Base-by-base conservation (phyloP, 2,888 invertebrate genomes). In the Latrodectus hesperus region DNA sequence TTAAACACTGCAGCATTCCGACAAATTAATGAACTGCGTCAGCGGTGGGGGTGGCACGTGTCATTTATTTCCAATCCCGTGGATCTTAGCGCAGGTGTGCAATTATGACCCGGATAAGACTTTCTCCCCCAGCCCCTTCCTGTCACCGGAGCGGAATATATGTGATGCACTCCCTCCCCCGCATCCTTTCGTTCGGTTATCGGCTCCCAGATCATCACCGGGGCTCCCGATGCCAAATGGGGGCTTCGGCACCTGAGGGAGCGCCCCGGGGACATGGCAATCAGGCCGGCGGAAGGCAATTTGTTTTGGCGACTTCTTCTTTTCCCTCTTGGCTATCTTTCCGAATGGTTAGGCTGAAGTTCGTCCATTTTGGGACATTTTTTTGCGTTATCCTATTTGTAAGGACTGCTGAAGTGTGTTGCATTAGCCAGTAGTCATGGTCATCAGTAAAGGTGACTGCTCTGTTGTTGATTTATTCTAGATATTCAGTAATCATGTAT, bases 241-340 rank as follows among this genome's bases (percentile, higher is more conserved):
- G 38, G 22, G 65, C 65, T 60, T 76, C 77, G 26, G 22, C 71
- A 55, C n/a, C 14, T 17, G 38, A 52, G 53, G 22, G 71, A 70
- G 82, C 26, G 68, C 82, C 82, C 38, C 4, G 2, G 81, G 74
- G 82, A 82, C 70, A 10, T 17, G n/a, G 68, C 67, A 82, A 81
- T 81, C 74, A 81, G 81, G 73, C 81, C 53, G 52, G 9, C 8
- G 67, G 74, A 74, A 60, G 67, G 74, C 68, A 49, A 14, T 55
- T 68, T 52, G 22, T 77, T 26, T 71, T 14, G 14, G 22, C 67
- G 49, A 17, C 67, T 64, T 71, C 55, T n/a, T 51, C n/a, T 70
- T 26, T 76, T 17, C 26, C 77, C 68, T 26, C 68, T 26, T 53
- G 68, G 38, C 38, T 38, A 38, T 38, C 38, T 38, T 38, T 38